Conservation (phyloP, 2,888 invertebrate genomes). For the Anorthoa munda region DNA sequence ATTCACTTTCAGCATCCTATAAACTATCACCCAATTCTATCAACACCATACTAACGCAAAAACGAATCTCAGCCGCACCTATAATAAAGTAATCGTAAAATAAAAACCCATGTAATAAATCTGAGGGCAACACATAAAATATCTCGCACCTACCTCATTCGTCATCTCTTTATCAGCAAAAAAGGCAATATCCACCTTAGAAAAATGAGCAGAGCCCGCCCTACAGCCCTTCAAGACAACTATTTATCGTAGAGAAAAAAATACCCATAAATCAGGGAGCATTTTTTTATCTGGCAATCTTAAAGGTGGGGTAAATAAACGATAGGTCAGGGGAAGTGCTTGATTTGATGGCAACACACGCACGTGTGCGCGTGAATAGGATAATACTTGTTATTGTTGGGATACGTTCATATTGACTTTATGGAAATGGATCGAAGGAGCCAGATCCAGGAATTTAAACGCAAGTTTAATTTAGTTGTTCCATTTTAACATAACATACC, state of each 20-base stretch:
- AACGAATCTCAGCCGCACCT: constrained; percentile 70
- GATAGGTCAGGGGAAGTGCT: constrained; percentile 66
- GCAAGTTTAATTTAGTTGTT: too few species aligned
- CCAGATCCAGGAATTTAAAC: too few species aligned
- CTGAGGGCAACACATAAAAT: constrained; percentile 74
- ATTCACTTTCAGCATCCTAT: not conserved
- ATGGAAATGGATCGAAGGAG: too few species aligned
- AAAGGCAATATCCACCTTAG: constrained; percentile 86
- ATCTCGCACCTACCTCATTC: constrained; percentile 82
- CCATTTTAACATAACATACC: too few species aligned
- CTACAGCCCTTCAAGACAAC: constrained; percentile 86
- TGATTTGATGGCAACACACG: constrained; percentile 58
- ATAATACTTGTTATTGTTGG: constrained; percentile 21
- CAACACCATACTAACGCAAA: constrained; percentile 41
- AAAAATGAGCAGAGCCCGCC: constrained; percentile 85
- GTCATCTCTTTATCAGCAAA: constrained; percentile 88
- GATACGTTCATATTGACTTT: not conserved
- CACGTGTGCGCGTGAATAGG: constrained; percentile 9
- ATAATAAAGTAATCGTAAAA: constrained; percentile 73
- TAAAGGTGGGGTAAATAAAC: constrained; percentile 76
- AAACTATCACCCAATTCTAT: constrained; percentile 40
- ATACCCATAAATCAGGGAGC: constrained; percentile 83
- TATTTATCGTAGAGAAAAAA: constrained; percentile 85
- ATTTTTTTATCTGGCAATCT: constrained; percentile 86
- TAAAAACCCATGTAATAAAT: constrained; percentile 69